These are phyloP conservation scores for Thermophis baileyi DNA, from an alignment of 2,113 vertebrate species.

Conservation along the genomic window DNA sequence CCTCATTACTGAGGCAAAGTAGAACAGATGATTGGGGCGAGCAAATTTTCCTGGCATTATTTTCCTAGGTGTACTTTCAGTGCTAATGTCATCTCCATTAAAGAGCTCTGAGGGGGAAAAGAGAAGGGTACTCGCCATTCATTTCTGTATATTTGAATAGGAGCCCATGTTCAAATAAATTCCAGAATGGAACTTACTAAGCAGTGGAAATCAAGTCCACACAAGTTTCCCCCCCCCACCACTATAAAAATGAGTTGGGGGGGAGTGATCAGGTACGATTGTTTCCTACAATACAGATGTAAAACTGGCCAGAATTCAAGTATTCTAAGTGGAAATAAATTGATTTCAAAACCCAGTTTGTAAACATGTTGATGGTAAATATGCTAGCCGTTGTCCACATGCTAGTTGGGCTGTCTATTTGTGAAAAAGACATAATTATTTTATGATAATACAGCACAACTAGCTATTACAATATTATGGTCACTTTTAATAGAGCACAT, in stretches of 20 bases:
- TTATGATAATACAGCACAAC: not conserved
- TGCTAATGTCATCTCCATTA: not conserved
- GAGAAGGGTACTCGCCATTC: not conserved
- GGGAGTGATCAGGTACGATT: not conserved
- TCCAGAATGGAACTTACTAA: too few species aligned
- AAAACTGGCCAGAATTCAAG: not conserved
- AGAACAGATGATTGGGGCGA: not conserved
- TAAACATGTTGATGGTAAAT: not conserved
- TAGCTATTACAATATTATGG: not conserved
- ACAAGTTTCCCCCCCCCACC: too few species aligned
- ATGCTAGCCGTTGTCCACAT: not conserved
- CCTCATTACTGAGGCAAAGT: not conserved
- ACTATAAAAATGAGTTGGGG: too few species aligned
- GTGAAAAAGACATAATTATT: not conserved
- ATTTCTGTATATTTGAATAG: not conserved
- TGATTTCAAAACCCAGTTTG: not conserved
- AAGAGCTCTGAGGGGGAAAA: not conserved
- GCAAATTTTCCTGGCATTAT: not conserved
- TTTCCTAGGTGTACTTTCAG: not conserved
- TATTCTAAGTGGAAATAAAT: not conserved
- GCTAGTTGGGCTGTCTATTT: not conserved
- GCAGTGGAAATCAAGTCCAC: too few species aligned
- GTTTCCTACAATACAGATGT: not conserved
- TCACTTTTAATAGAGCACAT: not conserved
- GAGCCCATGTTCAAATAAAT: not conserved